phyloP scores from a whole-genome alignment of 1,140 invertebrate species.

The Ladona fulva region DNA sequence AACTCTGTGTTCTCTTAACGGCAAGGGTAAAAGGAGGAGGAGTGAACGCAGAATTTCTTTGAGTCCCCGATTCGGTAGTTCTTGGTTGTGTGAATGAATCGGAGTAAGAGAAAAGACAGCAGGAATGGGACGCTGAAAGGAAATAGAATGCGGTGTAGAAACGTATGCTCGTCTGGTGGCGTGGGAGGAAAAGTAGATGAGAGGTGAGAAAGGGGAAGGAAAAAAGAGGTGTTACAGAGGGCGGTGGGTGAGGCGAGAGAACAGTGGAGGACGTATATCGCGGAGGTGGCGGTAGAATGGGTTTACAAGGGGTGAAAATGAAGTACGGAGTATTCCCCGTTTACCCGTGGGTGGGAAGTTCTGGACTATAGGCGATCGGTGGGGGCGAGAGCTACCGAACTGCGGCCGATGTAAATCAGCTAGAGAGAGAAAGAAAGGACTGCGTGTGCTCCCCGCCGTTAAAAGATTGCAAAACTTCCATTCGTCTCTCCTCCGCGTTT shows the following conservation, averaged over 20 bases:
- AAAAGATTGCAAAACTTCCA: too few species aligned
- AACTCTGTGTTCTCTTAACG: too few species aligned
- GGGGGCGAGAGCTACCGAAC: not conserved
- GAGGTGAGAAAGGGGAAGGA: not conserved
- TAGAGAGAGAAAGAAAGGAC: not conserved
- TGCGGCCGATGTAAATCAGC: not conserved
- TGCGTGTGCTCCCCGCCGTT: not conserved
- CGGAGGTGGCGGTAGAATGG: not conserved
- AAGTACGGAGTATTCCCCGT: constrained; percentile 2
- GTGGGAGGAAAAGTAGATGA: not conserved
- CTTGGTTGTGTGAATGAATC: too few species aligned
- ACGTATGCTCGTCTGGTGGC: not conserved
- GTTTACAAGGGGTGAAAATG: constrained; percentile 1
- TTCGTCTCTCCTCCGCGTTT: too few species aligned
- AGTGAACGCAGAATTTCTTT: too few species aligned
- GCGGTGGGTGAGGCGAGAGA: not conserved
- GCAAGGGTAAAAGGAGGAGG: too few species aligned
- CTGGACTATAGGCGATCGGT: not conserved
- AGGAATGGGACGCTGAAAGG: not conserved
- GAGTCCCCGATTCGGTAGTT: too few species aligned
- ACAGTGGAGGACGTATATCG: not conserved
- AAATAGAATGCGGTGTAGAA: not conserved
- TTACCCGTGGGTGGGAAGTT: not conserved
- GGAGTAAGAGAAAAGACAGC: too few species aligned
- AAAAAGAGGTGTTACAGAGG: not conserved